Evolutionary conservation across 2,888 invertebrate species (phyloP), one percentile per base, ranked within the genome.

Genomic region (Dynastes grantii): DNA sequence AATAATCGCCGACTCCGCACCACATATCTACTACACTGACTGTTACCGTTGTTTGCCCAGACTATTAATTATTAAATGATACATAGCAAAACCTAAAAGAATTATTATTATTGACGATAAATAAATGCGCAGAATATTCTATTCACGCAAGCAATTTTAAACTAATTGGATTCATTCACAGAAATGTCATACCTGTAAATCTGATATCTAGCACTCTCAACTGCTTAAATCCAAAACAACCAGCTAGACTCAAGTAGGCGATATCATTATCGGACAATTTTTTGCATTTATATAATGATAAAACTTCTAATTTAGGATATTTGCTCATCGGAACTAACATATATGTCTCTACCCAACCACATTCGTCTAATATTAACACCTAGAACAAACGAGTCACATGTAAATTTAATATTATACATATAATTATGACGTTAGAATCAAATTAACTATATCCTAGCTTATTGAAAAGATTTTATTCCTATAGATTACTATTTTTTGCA

Each of bases 191-290:
- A 88, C 88, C 85, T 81, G 87, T 87, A 80, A 88, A 87, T 70
- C 88, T 84, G n/a, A 85, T 84, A 80, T 89, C 88, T n/a, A 87
- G 82, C 3, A 87, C 83, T 84, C 86, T 87, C 64, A 94, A 87
- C 1, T 89, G 86, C 82, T 90, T 90, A 86, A 94, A 95, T 0
- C 96, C 96, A 85, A 93, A 94, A 82, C 94, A 88, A 0, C 94
- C 91, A 0, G 95, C 93, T 78, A 96, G 91, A 84, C 94, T 94
- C 0, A 94, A 92, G 87, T 95, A 95, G 0, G 95, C 94, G 3
- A 89, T 84, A 32, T 83, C 83, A 45, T 85, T 94, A 86, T 95
- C 94, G 0, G 91, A 90, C 80, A 96, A 88, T 68, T 92, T 90
- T 76, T 88, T 88, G 84, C 96, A 96, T 55, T 93, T 92, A 61